Evolutionary conservation across 2,113 vertebrate genomes (phyloP), one percentile per base, ranked within the genome.

Genomic region (Oxygymnocypris stewartii): DNA sequence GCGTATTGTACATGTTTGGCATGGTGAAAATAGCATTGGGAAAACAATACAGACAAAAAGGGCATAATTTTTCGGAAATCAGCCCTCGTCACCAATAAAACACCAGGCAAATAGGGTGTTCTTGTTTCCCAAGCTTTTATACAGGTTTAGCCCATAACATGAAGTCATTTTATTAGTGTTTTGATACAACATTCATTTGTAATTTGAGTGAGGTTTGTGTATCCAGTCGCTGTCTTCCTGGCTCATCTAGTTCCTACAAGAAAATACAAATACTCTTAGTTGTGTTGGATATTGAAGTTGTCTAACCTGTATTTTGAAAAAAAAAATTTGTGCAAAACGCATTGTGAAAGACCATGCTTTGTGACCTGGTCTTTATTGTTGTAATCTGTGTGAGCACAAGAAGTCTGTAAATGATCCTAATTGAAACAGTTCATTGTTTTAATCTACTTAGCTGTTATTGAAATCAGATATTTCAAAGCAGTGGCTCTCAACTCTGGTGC

Each of bases 81-180:
- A 77, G 25, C 47, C 31, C 44, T 75, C 12, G 6, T 80, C 40
- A 16, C 76, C 67, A 20, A 63, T 69, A 82, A 73, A 81, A 69
- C 79, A 81, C 16, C 8, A 2, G 25, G 20, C 3, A 23, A 81
- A 71, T 42, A 42, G 69, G 84, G 86, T n/a, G 47, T 59, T 4
- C 65, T 69, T 84, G 67, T n/a, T 51, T 74, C 25, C 67, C 84
- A 47, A 42, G 75, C 86, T 75, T 82, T 89, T 86, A 84, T 89
- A 59, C 89, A 82, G 88, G 85, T 47, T 57, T 90, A 89, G 20
- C 85, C 75, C 91, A 28, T 88, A 87, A 78, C 25, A 74, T 71
- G 49, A 85, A 91, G 88, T 81, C 84, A 85, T 93, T 90, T 89
- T 86, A 78, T 77, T 57, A 57, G 65, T 61, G 79, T 84, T 90